A percentile compares a stretch with the other conserved stretches of the same genome.
These are phyloP conservation scores for Tetragonula carbonaria DNA, from an alignment of 2,888 invertebrate species.

Conservation along the genomic window DNA sequence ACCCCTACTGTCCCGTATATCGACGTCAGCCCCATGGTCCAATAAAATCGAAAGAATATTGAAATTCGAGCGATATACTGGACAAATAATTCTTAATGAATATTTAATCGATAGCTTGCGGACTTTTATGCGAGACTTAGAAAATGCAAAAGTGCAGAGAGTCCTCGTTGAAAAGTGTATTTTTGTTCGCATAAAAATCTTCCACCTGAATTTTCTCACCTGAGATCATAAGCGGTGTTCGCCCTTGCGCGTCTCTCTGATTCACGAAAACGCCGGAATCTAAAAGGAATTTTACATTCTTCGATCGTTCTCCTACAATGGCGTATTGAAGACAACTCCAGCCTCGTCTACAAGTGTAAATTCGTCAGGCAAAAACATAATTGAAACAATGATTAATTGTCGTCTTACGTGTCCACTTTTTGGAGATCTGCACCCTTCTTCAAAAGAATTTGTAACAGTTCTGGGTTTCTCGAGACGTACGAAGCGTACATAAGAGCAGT, in stretches of 20 bases:
- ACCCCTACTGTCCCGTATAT: constrained; percentile 53
- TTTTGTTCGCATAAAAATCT: too few relatives aligned
- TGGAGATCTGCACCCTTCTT: constrained; percentile 64
- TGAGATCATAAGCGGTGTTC: constrained; percentile 71
- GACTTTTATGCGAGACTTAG: neutral
- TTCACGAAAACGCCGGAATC: constrained; percentile 52
- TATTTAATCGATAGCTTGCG: neutral
- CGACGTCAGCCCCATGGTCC: constrained; percentile 55
- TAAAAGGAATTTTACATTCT: constrained; percentile 63
- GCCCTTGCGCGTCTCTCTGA: constrained; percentile 57
- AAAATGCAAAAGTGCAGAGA: neutral
- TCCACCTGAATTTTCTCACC: constrained; percentile 47
- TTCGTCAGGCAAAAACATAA: neutral
- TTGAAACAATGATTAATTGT: neutral
- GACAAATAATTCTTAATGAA: neutral
- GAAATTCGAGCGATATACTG: constrained; percentile 67
- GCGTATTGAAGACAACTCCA: constrained; percentile 72
- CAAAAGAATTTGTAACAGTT: constrained; percentile 64
- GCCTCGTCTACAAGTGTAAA: constrained; percentile 57
- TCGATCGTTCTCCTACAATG: constrained; percentile 60
- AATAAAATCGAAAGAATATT: constrained; percentile 61
- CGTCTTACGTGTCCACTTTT: constrained; percentile 65
- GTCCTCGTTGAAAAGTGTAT: neutral
- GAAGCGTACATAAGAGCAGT: constrained; percentile 73
- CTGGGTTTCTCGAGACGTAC: constrained; percentile 55